phyloP scores from a whole-genome alignment of 2,888 invertebrate genomes.

The Thymelicus acteon region DNA sequence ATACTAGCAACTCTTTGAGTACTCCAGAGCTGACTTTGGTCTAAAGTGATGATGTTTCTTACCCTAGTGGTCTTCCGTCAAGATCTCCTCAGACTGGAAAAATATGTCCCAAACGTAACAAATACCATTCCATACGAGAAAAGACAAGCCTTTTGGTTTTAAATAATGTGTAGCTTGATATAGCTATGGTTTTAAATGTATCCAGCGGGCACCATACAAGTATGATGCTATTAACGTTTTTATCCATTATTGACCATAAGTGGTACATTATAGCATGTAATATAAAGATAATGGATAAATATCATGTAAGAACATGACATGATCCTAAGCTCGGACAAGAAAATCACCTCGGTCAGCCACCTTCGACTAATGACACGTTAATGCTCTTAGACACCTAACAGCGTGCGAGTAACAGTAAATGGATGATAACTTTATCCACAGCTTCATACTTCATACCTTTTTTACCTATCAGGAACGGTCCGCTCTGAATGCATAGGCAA shows the following conservation, averaged over 20 bases:
- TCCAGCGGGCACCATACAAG: not conserved
- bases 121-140: too few species aligned
- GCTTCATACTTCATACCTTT: constrained; percentile 72
- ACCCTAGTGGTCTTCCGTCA: too few species aligned
- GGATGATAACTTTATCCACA: constrained; percentile 77
- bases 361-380: constrained; percentile 80
- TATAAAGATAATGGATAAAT: constrained; percentile 23
- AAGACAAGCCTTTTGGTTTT: too few species aligned
- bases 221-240: constrained; percentile 3
- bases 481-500: constrained; percentile 79
- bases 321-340: constrained; percentile 6
- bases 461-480: constrained; percentile 78
- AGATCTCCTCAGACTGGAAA: too few species aligned
- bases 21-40: too few species aligned
- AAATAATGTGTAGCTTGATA: too few species aligned
- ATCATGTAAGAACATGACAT: constrained; percentile 25
- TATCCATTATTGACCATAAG: constrained; percentile 2
- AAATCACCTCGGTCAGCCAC: constrained; percentile 74
- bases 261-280: constrained; percentile 18
- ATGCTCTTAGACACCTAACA: constrained; percentile 70
- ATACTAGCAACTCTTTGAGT: too few species aligned
- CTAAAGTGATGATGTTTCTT: too few species aligned
- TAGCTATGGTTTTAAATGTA: too few species aligned
- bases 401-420: constrained; percentile 77
- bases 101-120: too few species aligned